These are phyloP conservation scores for Epinephelus lanceolatus DNA, from an alignment of 2,113 vertebrate genomes.

Conservation along the genomic window DNA sequence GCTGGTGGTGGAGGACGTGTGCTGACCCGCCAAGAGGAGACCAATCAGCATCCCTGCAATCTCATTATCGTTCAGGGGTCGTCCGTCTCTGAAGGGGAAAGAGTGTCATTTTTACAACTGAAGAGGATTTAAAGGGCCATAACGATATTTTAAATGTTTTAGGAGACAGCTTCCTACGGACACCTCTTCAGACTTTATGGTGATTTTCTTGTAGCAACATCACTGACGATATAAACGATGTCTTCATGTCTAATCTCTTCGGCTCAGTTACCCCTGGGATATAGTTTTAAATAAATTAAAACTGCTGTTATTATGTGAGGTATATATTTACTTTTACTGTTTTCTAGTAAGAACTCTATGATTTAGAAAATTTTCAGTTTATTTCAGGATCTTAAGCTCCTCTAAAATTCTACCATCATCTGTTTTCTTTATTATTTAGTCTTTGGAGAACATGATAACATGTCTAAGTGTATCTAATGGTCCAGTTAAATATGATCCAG, in stretches of 20 bases:
- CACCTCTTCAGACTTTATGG: no score
- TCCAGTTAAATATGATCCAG: background rate
- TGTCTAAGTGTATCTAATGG: background rate
- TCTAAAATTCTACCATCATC: no score
- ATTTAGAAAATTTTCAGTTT: background rate
- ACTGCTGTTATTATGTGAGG: background rate
- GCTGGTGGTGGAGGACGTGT: constrained; percentile 97
- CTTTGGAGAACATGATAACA: background rate
- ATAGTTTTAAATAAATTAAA: background rate
- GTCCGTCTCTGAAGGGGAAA: constrained; percentile 86
- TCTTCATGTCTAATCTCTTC: background rate
- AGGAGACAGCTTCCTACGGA: background rate
- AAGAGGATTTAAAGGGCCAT: background rate
- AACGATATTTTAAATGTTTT: background rate
- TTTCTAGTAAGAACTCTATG: background rate
- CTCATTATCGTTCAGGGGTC: constrained; percentile 87
- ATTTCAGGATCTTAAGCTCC: background rate
- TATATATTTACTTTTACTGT: background rate
- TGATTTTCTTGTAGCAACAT: background rate
- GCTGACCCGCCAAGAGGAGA: constrained; percentile 94
- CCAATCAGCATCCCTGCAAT: constrained; percentile 95
- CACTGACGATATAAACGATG: background rate
- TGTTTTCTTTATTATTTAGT: no score
- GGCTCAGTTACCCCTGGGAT: background rate
- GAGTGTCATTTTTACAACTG: background rate